Evolutionary conservation across 1,140 invertebrate species (phyloP).

Genomic region (Drosophila repleta): DNA sequence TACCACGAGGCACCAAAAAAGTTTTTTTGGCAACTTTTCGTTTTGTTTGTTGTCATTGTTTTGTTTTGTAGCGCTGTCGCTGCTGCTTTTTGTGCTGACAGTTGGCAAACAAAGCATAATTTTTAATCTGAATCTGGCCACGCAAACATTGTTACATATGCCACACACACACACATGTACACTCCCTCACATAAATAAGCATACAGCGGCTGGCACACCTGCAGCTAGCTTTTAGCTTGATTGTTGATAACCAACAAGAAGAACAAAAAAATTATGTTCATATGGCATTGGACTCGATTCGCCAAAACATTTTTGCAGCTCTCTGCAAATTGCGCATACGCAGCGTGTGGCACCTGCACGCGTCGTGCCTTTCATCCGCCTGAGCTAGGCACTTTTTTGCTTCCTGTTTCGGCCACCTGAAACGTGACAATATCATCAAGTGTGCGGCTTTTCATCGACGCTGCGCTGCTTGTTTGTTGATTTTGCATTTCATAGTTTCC

Average conservation of each 20-base stretch:
- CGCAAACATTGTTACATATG: conserved; percentile 80
- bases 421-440: conserved; percentile 78
- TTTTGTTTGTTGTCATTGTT: conserved; percentile 76
- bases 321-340: conserved; percentile 64
- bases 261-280: conserved; percentile 71
- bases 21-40: conserved; percentile 66
- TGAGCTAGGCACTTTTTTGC: background rate
- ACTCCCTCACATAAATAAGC: conserved; percentile 9
- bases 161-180: conserved; percentile 32
- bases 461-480: conserved; percentile 49
- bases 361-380: background rate
- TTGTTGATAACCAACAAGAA: conserved; percentile 60
- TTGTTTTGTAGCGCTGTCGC: conserved; percentile 38
- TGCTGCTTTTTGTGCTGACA: conserved; percentile 73
- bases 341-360: conserved; percentile 31
- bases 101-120: conserved; percentile 82
- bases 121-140: conserved; percentile 81
- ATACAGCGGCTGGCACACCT: conserved; percentile 45
- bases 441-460: conserved; percentile 14
- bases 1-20: conserved; percentile 22
- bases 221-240: conserved; percentile 75
- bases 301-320: conserved; percentile 38
- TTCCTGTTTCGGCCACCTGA: conserved; percentile 2
- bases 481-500: conserved; percentile 51
- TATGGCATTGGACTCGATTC: conserved; percentile 65